Conservation (phyloP, 2,797 vertebrate species). For the Sebastes diaconus region DNA sequence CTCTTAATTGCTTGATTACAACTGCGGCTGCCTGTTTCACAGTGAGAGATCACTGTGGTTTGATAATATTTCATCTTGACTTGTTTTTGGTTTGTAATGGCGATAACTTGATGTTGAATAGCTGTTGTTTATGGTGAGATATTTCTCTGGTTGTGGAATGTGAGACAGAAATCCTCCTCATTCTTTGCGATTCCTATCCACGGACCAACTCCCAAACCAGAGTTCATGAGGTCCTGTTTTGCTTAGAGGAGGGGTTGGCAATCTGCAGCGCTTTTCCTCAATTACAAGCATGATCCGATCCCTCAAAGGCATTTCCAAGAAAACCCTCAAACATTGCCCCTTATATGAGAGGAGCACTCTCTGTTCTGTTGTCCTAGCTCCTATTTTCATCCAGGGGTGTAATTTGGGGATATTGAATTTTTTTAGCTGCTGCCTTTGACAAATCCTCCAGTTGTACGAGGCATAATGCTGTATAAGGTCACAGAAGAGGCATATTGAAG, state of each 20-base stretch:
- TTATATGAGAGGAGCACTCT: conserved; percentile 27
- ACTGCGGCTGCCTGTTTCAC: conserved; percentile 6
- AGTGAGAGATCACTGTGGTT: neutral
- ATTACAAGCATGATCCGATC: conserved; percentile 61
- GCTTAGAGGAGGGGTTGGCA: conserved; percentile 49
- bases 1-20: conserved; percentile 27
- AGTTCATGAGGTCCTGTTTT: conserved; percentile 63
- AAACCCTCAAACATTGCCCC: conserved; percentile 43
- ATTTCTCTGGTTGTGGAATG: conserved; percentile 43
- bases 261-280: conserved; percentile 55
- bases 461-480: conserved; percentile 1
- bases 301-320: conserved; percentile 65
- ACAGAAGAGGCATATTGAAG: conserved; percentile 24
- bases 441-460: conserved; percentile 28
- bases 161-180: conserved; percentile 48
- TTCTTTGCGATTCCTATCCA: conserved; percentile 37
- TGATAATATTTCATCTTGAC: neutral
- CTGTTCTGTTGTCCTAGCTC: conserved; percentile 24
- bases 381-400: conserved; percentile 55
- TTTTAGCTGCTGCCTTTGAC: conserved; percentile 16
- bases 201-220: conserved; percentile 58
- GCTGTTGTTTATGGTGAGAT: neutral
- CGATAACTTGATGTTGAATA: neutral
- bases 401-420: conserved; percentile 48
- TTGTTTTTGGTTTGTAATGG: neutral